A percentile compares a stretch with the other conserved stretches of the same genome.
Evolutionary conservation across 2,797 vertebrate species (phyloP).

Genomic region (Bovichtus diacanthus): DNA sequence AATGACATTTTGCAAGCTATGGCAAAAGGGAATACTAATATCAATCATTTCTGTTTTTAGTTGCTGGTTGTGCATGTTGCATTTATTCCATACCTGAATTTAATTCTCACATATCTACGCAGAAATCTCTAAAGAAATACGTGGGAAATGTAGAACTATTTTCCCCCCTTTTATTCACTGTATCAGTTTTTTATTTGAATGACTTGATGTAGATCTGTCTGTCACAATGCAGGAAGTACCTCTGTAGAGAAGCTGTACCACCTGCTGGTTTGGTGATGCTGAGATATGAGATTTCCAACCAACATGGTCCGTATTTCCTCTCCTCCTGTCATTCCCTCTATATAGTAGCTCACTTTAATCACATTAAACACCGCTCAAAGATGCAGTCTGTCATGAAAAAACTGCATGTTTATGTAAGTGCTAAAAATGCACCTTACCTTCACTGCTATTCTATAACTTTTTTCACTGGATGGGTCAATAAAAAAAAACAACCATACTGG

Average conservation of each 20-base stretch:
- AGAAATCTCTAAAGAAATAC: neutral
- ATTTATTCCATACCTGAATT: neutral
- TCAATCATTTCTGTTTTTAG: neutral
- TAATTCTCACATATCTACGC: constrained; percentile 1
- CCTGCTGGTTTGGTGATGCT: constrained; percentile 67
- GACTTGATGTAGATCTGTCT: constrained; percentile 41
- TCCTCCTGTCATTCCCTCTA: constrained; percentile 33
- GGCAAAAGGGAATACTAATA: neutral
- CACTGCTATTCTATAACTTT: constrained; percentile 21
- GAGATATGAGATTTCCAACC: constrained; percentile 52
- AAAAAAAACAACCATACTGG: constrained; percentile 24
- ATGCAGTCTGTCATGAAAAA: constrained; percentile 37
- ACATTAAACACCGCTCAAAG: constrained; percentile 28
- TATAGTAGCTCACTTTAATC: constrained; percentile 55
- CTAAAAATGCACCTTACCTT: constrained; percentile 39
- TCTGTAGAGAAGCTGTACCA: constrained; percentile 65
- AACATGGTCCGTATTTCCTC: constrained; percentile 60
- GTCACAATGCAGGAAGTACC: constrained; percentile 42
- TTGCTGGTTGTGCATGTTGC: constrained; percentile 3
- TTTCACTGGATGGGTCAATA: constrained; percentile 20
- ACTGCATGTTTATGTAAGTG: constrained; percentile 26
- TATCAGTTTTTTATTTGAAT: constrained; percentile 22
- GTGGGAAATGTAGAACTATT: neutral
- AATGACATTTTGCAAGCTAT: neutral
- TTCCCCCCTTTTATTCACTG: constrained; percentile 4